Evolutionary conservation across 1,140 invertebrate species (phyloP).

Genomic region (Arion vulgaris): DNA sequence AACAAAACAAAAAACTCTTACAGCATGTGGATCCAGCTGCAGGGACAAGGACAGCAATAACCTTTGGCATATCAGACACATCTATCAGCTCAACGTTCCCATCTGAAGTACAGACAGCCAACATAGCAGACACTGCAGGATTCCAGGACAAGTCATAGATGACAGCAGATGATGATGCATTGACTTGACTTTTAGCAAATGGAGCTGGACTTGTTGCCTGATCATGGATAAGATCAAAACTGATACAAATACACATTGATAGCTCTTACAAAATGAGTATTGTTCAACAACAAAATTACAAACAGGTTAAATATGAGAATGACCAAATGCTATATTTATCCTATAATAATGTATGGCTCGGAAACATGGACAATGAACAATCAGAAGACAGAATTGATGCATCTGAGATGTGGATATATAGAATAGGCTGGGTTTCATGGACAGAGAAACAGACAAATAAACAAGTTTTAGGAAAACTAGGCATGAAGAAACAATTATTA

Average conservation of each 20-base stretch:
- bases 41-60: conserved; percentile 63
- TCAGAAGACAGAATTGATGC: too few species aligned
- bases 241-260: background rate
- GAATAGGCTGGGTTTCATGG: too few species aligned
- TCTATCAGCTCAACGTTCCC: conserved; percentile 67
- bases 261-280: background rate
- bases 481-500: too few species aligned
- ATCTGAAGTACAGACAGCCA: conserved; percentile 70
- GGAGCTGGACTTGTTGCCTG: conserved; percentile 18
- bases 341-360: too few species aligned
- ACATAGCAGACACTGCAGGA: conserved; percentile 68
- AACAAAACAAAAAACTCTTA: background rate
- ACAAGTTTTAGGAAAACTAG: too few species aligned
- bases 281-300: too few species aligned
- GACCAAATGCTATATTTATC: too few species aligned
- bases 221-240: background rate
- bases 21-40: conserved; percentile 29
- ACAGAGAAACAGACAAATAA: too few species aligned
- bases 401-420: too few species aligned
- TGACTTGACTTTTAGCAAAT: conserved; percentile 3
- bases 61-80: conserved; percentile 44
- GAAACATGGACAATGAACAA: too few species aligned
- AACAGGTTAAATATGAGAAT: too few species aligned
- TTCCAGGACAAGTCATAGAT: conserved; percentile 74
- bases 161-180: background rate